Evolutionary conservation across 53 echinoderm and acorn worm species (phyloP).

Genomic region (Arbacia lixula): DNA sequence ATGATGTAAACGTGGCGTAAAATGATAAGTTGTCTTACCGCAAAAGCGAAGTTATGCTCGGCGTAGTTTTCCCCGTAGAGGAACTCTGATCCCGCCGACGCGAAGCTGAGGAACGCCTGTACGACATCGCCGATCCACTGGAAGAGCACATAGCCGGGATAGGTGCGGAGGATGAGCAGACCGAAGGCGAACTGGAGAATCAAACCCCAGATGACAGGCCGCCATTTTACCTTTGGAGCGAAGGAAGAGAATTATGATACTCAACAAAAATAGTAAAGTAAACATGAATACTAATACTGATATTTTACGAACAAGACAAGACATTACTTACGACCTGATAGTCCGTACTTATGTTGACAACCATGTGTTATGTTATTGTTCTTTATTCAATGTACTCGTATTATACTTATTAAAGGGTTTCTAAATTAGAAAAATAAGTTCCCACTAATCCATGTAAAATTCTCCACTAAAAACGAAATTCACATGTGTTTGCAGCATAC

Average conservation of each 20-base stretch:
- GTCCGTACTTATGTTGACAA: no score
- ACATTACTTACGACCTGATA: neutral
- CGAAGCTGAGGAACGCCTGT: conserved; percentile 76
- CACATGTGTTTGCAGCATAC: no score
- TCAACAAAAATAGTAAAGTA: neutral
- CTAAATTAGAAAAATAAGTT: no score
- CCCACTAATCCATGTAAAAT: no score
- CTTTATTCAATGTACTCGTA: no score
- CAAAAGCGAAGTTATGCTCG: conserved; percentile 95
- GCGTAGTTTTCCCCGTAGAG: conserved; percentile 79
- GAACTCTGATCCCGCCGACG: conserved; percentile 79
- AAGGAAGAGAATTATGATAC: neutral
- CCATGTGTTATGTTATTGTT: no score
- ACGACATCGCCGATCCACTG: conserved; percentile 83
- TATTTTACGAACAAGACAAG: neutral
- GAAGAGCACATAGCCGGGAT: conserved; percentile 76
- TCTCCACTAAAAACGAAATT: no score
- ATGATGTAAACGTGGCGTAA: neutral
- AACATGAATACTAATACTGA: neutral
- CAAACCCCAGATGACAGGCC: conserved; percentile 95
- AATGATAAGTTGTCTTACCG: conserved; percentile 52
- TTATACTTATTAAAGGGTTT: no score
- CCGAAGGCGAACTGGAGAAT: conserved; percentile 92
- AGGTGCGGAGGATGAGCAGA: conserved; percentile 86
- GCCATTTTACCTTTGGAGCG: conserved; percentile 84